These are phyloP conservation scores for Brachirus orientalis DNA, from an alignment of 2,113 vertebrate species.

Conservation along the genomic window DNA sequence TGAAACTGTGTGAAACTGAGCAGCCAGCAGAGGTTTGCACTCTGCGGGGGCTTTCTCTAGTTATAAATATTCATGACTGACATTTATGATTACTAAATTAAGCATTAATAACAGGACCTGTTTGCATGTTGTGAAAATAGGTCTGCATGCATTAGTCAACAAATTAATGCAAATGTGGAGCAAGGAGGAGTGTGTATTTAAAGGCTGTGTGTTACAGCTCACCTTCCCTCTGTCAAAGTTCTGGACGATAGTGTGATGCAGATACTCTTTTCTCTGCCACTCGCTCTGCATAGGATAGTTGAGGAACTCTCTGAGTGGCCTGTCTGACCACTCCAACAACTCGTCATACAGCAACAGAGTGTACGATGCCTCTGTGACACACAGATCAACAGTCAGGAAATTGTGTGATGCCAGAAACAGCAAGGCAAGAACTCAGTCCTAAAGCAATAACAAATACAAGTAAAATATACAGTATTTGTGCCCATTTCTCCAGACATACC, in stretches of 20 bases:
- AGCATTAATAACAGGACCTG: too few species aligned
- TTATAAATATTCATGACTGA: too few species aligned
- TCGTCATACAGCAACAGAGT: conserved; percentile 95
- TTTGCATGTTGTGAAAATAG: too few species aligned
- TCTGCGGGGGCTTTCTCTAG: too few species aligned
- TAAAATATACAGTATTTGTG: not conserved
- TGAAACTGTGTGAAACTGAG: too few species aligned
- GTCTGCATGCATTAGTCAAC: too few species aligned
- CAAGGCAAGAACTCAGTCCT: not conserved
- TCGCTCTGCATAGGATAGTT: conserved; percentile 98
- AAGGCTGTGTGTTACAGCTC: not conserved
- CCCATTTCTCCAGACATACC: conserved; percentile 79
- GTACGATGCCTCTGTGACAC: conserved; percentile 91
- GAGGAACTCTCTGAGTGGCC: conserved; percentile 94
- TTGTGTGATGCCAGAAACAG: not conserved
- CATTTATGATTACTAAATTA: too few species aligned
- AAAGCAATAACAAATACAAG: not conserved
- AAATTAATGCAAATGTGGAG: too few species aligned
- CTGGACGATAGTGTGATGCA: conserved; percentile 96
- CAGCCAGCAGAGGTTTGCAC: too few species aligned
- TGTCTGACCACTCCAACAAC: conserved; percentile 95
- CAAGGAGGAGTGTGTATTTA: too few species aligned
- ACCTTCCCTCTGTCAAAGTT: conserved; percentile 93
- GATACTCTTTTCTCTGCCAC: conserved; percentile 95
- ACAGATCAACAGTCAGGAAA: not conserved